Evolutionary conservation across 2,113 vertebrate species (phyloP).

Genomic region (Setophaga coronata): DNA sequence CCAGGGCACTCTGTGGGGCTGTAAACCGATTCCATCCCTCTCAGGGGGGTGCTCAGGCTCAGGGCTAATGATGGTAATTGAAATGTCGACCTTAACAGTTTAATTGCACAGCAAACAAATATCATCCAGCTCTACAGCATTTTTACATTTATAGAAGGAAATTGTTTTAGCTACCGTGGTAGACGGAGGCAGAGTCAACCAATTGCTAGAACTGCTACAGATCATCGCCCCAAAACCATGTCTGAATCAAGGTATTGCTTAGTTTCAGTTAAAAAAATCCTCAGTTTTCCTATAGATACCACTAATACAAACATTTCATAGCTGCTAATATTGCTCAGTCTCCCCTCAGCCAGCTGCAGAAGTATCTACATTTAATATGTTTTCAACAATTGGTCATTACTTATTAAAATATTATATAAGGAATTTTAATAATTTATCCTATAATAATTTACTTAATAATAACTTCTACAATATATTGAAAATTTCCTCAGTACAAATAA

Average conservation of each 20-base stretch:
- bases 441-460: not conserved
- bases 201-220: not conserved
- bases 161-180: not conserved
- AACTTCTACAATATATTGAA: not conserved
- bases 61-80: constrained; percentile 20
- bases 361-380: not conserved
- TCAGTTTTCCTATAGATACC: not conserved
- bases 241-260: not conserved
- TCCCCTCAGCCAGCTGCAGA: not conserved
- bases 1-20: not conserved
- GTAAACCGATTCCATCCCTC: not conserved
- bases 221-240: not conserved
- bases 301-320: not conserved
- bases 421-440: constrained; percentile 8
- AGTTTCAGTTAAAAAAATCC: not conserved
- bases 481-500: not conserved
- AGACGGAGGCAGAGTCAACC: not conserved
- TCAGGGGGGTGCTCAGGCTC: not conserved
- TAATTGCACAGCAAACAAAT: constrained; percentile 21
- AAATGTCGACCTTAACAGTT: not conserved
- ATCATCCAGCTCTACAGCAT: not conserved
- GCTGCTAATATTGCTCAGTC: not conserved
- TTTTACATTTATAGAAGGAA: not conserved
- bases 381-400: not conserved
- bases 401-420: constrained; percentile 7